Base-by-base conservation (phyloP, 1,140 invertebrate species). In the Nebria ingens region DNA sequence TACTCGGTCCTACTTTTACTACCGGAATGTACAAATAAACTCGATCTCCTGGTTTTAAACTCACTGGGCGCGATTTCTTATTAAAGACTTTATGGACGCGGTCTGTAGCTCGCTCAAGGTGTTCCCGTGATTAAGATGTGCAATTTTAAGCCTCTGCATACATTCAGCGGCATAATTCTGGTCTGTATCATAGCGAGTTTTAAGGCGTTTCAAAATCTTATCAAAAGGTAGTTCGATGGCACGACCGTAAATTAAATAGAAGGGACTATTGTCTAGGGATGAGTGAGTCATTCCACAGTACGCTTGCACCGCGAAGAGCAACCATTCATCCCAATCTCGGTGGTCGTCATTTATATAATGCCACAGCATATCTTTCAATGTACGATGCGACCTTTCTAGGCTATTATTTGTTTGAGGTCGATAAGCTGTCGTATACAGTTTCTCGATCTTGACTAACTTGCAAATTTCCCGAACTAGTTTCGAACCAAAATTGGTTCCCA, bases 291-390 rank as follows among this genome's bases (percentile, higher is more conserved):
- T 59, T 0, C 64, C 60, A 15, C 22, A 53, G 53, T 63, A 63
- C 2, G 56, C 25, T 13, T 51, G n/a, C 20, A 60, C 19, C 3
- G 59, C 56, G 25, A 61, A 61, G 1, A 61, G 61, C 0, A 72
- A 4, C 19, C 55, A 66, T 11, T 63, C 34, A 21, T 69, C 59
- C 71, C 71, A 74, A 57, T 70, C 60, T 11, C 52, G 55, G 6
- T 65, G 57, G 6, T 55, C 45, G 6, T 53, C 50, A 2, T 59
- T 49, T 49, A 64, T 52, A 49, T 55, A 61, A 40, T 63, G 54
- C 19, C 12, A 51, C 25, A 58, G 52, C 17, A 58, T 42, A 20
- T 58, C 59, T 34, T 61, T 61, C 12, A 62, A 22, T 2, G 52
- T 51, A 9, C 56, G 42, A 50, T 66, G 62, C 9, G 51, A 57